Evolutionary conservation across 2,797 vertebrate genomes (phyloP).

Genomic region (Xiphophorus birchmanni): DNA sequence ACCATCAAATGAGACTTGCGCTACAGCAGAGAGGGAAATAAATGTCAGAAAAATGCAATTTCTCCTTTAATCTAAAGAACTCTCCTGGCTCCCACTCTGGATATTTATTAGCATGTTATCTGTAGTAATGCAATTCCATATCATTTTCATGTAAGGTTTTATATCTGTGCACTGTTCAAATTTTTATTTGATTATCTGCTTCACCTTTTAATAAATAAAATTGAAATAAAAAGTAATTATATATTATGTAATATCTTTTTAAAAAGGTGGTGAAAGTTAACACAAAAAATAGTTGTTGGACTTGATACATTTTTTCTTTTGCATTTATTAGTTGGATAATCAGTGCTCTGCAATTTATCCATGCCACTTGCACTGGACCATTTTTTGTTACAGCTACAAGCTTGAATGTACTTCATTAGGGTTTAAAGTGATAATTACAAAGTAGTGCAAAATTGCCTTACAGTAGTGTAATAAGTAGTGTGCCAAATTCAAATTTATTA

Average conservation of each 20-base stretch:
- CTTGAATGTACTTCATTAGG: not conserved
- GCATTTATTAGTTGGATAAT: not conserved
- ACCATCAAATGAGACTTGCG: conserved; percentile 65
- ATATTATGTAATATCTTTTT: not conserved
- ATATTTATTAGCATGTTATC: conserved; percentile 63
- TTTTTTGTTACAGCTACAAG: not conserved
- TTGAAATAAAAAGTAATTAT: conserved; percentile 1
- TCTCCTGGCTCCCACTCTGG: conserved; percentile 68
- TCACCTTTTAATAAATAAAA: conserved; percentile 20
- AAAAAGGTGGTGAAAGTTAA: not conserved
- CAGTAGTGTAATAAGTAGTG: not conserved
- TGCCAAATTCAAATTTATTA: not conserved
- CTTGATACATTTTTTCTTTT: not conserved
- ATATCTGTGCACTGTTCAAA: conserved; percentile 30
- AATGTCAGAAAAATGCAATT: conserved; percentile 80
- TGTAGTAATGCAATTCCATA: conserved; percentile 46
- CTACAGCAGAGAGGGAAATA: conserved; percentile 71
- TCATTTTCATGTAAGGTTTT: conserved; percentile 49
- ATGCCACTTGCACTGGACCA: not conserved
- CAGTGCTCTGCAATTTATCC: not conserved
- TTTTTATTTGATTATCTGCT: conserved; percentile 41
- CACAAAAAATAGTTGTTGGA: not conserved
- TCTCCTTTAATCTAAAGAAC: conserved; percentile 70
- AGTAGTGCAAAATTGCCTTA: not conserved
- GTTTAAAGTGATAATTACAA: not conserved